Conservation (phyloP, 2,113 vertebrate species). For the Oryctolagus cuniculus region mOryCun1.1 NC_091449.1:59965001-59965500, state of each 20-base stretch:
- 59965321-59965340: not conserved
- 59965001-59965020: fast-evolving
- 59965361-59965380: not conserved
- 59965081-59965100: too few species aligned
- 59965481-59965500: too few species aligned
- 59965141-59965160: not conserved
- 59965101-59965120: not conserved
- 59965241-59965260: not conserved
- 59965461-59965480: too few species aligned
- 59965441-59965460: too few species aligned
- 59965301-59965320: not conserved
- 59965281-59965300: not conserved
- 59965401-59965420: not conserved
- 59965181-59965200: not conserved
- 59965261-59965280: too few species aligned
- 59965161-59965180: not conserved
- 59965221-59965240: not conserved
- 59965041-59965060: not conserved
- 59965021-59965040: not conserved
- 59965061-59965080: too few species aligned
- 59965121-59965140: not conserved
- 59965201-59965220: not conserved
- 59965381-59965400: not conserved
- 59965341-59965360: not conserved
- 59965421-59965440: too few species aligned